These are phyloP conservation scores for Chaenogobius annularis DNA, from an alignment of 2,113 vertebrate genomes.

Conservation along the genomic window DNA sequence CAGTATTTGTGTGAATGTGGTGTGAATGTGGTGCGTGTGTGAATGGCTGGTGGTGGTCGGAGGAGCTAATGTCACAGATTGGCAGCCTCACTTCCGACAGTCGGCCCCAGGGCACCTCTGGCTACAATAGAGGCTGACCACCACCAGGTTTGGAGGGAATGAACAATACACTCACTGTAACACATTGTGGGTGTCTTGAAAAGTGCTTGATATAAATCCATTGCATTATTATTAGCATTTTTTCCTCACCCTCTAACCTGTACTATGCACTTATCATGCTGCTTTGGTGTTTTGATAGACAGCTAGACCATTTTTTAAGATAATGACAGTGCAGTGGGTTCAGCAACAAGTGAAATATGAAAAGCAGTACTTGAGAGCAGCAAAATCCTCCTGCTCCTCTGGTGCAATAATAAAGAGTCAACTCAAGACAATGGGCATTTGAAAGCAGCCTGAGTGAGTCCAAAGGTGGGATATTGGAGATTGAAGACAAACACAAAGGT, in stretches of 20 bases:
- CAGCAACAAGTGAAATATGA: conserved; percentile 23
- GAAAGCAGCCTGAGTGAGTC: conserved; percentile 19
- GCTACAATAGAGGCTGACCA: too few relatives aligned
- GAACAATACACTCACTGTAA: too few relatives aligned
- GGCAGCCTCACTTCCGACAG: too few relatives aligned
- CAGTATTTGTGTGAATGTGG: too few relatives aligned
- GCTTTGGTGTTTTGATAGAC: conserved; percentile 6
- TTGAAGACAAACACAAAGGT: conserved; percentile 26
- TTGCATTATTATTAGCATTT: too few relatives aligned
- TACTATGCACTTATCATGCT: background rate
- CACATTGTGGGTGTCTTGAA: too few relatives aligned
- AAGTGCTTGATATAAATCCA: too few relatives aligned
- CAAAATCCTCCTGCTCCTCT: conserved; percentile 8
- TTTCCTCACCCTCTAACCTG: background rate
- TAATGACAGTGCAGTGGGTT: conserved; percentile 10
- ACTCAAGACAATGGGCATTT: conserved; percentile 36
- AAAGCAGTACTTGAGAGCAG: conserved; percentile 10
- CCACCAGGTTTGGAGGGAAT: too few relatives aligned
- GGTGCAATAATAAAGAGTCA: conserved; percentile 22
- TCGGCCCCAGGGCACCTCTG: too few relatives aligned
- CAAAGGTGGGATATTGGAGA: conserved; percentile 19
- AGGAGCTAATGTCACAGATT: too few relatives aligned
- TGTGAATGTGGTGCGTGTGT: too few relatives aligned
- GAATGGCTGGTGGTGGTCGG: too few relatives aligned
- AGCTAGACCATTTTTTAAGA: conserved; percentile 1